Evolutionary conservation across 2,113 vertebrate genomes (phyloP).

Genomic region (Dasypus novemcinctus): DNA sequence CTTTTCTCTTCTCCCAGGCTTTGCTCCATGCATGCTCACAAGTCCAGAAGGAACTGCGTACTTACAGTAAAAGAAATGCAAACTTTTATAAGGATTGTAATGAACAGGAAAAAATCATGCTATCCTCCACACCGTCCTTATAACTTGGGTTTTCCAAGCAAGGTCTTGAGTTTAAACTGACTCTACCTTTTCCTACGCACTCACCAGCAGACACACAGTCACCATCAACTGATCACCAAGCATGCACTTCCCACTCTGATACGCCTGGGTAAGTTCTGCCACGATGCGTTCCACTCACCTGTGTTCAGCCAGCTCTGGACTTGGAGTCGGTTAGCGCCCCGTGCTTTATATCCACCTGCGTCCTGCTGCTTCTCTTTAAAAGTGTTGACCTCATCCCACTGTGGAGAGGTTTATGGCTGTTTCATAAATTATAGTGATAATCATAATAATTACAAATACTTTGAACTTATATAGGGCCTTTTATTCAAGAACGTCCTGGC

Average conservation of each 20-base stretch:
- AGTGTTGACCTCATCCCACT: slow-evolving; percentile 77
- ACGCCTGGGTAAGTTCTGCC: neutral
- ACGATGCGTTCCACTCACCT: slow-evolving; percentile 77
- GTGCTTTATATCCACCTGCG: slow-evolving; percentile 73
- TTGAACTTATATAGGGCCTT: slow-evolving; percentile 75
- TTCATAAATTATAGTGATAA: slow-evolving; percentile 70
- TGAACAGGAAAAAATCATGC: neutral
- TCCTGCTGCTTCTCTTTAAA: slow-evolving; percentile 70
- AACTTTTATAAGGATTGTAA: neutral
- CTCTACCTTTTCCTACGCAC: neutral
- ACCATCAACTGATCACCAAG: neutral
- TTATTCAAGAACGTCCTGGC: slow-evolving; percentile 76
- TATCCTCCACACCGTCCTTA: neutral
- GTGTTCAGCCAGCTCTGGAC: slow-evolving; percentile 65
- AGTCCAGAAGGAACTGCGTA: neutral
- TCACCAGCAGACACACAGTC: neutral
- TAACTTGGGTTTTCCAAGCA: slow-evolving; percentile 16
- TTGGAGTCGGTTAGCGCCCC: slow-evolving; percentile 17
- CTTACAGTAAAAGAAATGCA: neutral
- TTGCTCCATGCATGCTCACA: neutral
- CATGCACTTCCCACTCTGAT: neutral
- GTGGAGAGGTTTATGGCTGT: slow-evolving; percentile 67
- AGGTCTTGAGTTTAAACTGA: neutral
- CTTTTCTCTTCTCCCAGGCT: neutral
- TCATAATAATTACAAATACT: slow-evolving; percentile 74